phyloP scores from a whole-genome alignment of 2,888 invertebrate species.

The Cantharis nigra region DNA sequence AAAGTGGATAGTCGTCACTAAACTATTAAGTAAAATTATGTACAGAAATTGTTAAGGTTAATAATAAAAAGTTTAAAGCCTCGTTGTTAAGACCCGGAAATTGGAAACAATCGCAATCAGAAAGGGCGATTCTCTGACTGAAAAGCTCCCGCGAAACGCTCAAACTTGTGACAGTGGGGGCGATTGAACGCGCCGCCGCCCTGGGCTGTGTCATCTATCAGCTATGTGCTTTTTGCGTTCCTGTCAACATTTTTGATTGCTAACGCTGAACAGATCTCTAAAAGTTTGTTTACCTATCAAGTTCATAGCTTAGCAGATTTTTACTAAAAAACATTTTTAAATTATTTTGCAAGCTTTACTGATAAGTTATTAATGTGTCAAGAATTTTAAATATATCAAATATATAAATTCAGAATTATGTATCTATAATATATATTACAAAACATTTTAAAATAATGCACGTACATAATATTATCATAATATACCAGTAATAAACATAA shows the following conservation, averaged over 20 bases:
- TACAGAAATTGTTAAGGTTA: not conserved
- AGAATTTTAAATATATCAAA: not conserved
- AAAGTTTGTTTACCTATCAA: constrained; percentile 22
- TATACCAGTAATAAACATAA: too few species aligned
- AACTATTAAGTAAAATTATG: not conserved
- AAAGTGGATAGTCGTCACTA: not conserved
- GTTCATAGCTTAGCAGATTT: constrained; percentile 17
- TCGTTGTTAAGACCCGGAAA: constrained; percentile 19
- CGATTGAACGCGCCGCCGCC: constrained; percentile 45
- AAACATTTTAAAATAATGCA: not conserved
- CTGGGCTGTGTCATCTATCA: constrained; percentile 47
- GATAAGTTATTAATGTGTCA: not conserved
- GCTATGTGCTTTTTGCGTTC: constrained; percentile 46
- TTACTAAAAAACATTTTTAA: not conserved
- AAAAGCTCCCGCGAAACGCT: constrained; percentile 40
- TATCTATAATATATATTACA: not conserved
- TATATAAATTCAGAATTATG: not conserved
- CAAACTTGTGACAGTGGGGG: constrained; percentile 36
- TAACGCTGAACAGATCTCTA: constrained; percentile 41
- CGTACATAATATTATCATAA: too few species aligned
- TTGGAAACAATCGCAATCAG: constrained; percentile 25
- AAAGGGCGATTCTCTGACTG: constrained; percentile 36
- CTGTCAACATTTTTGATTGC: constrained; percentile 52
- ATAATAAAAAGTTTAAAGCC: not conserved
- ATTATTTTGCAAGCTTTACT: not conserved